phyloP scores from a whole-genome alignment of 2,797 vertebrate genomes.

The Lagocephalus sceleratus region DNA sequence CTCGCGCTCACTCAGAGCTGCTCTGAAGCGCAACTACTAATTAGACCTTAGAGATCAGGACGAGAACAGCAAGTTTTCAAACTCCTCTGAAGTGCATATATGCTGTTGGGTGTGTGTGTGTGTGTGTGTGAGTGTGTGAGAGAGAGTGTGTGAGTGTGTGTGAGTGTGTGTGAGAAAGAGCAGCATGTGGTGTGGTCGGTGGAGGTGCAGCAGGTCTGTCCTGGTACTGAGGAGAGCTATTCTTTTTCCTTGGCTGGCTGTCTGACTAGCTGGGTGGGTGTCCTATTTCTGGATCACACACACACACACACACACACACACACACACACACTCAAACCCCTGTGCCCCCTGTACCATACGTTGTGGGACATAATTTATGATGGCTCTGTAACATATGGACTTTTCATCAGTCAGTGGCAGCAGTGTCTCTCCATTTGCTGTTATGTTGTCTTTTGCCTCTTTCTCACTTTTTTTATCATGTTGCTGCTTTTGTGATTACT shows the following conservation, averaged over 20 bases:
- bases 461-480: constrained; percentile 10
- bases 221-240: constrained; percentile 84
- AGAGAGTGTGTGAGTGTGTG: constrained; percentile 29
- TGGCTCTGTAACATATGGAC: constrained; percentile 89
- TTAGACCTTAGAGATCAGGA: too few species aligned
- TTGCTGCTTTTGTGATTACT: constrained; percentile 8
- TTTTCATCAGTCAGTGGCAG: constrained; percentile 93
- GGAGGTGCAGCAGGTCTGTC: constrained; percentile 76
- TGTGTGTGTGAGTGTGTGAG: constrained; percentile 44
- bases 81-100: not conserved
- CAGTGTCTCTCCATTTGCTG: constrained; percentile 81
- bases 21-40: not conserved
- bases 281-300: constrained; percentile 92
- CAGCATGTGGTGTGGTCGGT: constrained; percentile 35
- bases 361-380: constrained; percentile 94
- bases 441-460: constrained; percentile 50
- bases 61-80: too few species aligned
- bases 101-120: constrained; percentile 27
- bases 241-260: constrained; percentile 85
- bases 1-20: not conserved
- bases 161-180: constrained; percentile 28
- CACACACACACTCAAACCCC: constrained; percentile 43
- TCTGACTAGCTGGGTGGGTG: constrained; percentile 76
- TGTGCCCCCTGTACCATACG: constrained; percentile 83
- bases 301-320: constrained; percentile 41